Evolutionary conservation across 2,113 vertebrate genomes (phyloP).

Genomic region (Pleuronectes platessa): DNA sequence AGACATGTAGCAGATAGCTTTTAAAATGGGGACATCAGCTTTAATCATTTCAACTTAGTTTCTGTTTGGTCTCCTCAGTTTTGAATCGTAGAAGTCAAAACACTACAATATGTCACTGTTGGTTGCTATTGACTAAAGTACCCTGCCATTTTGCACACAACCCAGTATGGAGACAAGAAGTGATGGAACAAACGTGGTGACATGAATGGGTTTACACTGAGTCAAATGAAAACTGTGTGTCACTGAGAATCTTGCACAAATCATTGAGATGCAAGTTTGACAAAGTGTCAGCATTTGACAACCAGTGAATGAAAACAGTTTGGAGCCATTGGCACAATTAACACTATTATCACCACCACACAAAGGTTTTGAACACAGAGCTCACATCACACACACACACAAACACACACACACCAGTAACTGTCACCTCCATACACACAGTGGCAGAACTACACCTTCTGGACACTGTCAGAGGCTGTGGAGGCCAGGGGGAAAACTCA

Average conservation of each 20-base stretch:
- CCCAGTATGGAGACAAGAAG: too few species aligned
- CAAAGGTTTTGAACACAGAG: too few species aligned
- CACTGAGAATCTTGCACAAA: background rate
- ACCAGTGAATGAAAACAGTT: background rate
- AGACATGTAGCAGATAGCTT: too few species aligned
- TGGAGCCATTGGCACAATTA: background rate
- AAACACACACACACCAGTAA: too few species aligned
- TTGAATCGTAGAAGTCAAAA: too few species aligned
- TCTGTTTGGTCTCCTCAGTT: background rate
- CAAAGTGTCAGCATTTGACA: background rate
- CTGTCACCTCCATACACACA: background rate
- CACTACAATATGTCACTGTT: background rate
- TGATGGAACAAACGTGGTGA: too few species aligned
- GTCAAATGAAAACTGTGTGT: background rate
- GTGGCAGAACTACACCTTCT: conserved; percentile 24
- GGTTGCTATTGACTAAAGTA: too few species aligned
- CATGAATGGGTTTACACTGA: background rate
- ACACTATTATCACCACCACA: background rate
- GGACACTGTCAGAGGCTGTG: conserved; percentile 28
- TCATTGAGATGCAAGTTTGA: background rate
- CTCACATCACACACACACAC: too few species aligned
- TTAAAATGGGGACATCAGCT: background rate
- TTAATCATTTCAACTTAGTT: background rate
- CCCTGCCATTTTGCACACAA: too few species aligned
- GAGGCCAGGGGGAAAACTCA: conserved; percentile 29